Evolutionary conservation across 1,140 invertebrate species (phyloP), one percentile per base, ranked within the genome.

Genomic region (Medauroidea extradentata): DNA sequence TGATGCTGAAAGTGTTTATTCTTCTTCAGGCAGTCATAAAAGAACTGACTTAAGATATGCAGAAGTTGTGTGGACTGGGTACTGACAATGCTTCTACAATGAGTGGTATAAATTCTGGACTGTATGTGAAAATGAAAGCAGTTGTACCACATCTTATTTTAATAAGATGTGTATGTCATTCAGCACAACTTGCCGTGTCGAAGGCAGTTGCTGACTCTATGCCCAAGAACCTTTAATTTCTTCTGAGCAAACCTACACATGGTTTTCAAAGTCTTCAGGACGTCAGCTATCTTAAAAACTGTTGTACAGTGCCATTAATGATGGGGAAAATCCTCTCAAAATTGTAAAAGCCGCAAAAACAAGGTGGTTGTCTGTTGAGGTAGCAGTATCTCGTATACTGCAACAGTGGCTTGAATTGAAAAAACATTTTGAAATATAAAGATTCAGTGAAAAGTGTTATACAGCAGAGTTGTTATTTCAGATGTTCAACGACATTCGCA

Each of bases 41-140:
- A n/a, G n/a, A n/a, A n/a, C n/a, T n/a, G n/a, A n/a, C n/a, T n/a
- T n/a, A n/a, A n/a, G n/a, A n/a, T n/a, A n/a, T n/a, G n/a, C 57
- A 65, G 38, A 69, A 70, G 52, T 46, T 71, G 25, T 64, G 69
- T 19, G 70, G 68, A 23, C 66, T 73, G 50, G 73, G 71, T 8
- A 73, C 71, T 2, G 71, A 74, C 48, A 73, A 74, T 62, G 71
- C 71, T 3, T 64, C 64, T 52, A 70, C 72, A 2, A 75, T 74
- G 68, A 49, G 62, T 21, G 73, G 73, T 3, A 58, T 69, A 18
- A 74, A 73, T 62, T 72, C 72, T 57, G 68, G 70, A 19, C 65
- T 74, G n/a, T 63, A 53, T 61, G 48, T 59, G 39, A 68, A 63
- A 54, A 52, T 67, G 3, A 57, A 59, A 57, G 39, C 58, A 54